Percentiles rank a stretch among this genome's conserved stretches.
Conservation (phyloP, 2,797 vertebrate genomes). For the Bucorvus abyssinicus region DNA sequence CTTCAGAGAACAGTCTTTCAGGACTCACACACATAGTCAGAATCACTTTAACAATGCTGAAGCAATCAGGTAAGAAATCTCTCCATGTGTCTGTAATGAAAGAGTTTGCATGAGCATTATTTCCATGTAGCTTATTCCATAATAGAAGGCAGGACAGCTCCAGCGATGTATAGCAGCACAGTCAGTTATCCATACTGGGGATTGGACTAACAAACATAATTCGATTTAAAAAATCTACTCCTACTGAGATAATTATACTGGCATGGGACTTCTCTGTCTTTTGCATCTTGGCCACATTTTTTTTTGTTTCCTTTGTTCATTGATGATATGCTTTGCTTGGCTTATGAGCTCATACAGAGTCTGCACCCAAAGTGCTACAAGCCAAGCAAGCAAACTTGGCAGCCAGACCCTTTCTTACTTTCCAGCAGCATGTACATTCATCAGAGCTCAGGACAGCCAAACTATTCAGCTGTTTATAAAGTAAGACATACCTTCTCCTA, state of each 20-base stretch:
- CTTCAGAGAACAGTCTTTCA: neutral
- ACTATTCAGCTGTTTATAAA: neutral
- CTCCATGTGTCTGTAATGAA: neutral
- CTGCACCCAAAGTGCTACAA: neutral
- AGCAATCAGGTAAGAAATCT: neutral
- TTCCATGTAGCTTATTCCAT: neutral
- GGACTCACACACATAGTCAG: neutral
- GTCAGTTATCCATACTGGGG: neutral
- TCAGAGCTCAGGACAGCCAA: neutral
- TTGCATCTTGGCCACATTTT: neutral
- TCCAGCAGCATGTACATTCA: neutral
- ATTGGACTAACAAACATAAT: neutral
- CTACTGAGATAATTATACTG: neutral
- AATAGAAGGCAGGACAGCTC: neutral
- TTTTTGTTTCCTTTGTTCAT: conserved; percentile 17
- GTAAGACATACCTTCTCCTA: neutral
- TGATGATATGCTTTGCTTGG: neutral
- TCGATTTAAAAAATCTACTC: neutral
- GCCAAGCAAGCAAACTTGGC: neutral
- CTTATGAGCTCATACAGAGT: neutral
- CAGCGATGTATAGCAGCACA: neutral
- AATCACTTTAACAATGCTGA: neutral
- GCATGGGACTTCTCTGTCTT: neutral
- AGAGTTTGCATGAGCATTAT: neutral
- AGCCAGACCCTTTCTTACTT: neutral